A percentile compares a stretch with the other conserved stretches of the same genome.
These are phyloP conservation scores for Pachyuromys duprasi DNA, from an alignment of 2,797 vertebrate genomes.

Conservation along the genomic window DNA sequence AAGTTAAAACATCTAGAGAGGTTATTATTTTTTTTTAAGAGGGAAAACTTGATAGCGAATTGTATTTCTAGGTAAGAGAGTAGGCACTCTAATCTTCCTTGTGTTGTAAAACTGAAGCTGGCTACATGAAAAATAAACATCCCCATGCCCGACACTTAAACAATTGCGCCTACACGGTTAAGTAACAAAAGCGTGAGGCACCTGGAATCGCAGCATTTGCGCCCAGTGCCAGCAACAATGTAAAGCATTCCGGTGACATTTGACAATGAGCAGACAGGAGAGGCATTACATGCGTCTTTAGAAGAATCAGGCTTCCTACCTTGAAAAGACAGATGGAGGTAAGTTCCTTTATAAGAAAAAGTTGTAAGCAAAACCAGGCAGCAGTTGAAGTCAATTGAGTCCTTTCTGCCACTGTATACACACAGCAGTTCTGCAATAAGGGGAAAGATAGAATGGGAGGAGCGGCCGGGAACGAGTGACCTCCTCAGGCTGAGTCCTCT, in stretches of 20 bases:
- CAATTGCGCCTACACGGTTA: slow-evolving; percentile 83
- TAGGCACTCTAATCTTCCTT: slow-evolving; percentile 77
- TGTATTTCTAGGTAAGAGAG: slow-evolving; percentile 77
- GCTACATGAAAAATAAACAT: slow-evolving; percentile 82
- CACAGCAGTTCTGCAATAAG: slow-evolving; percentile 90
- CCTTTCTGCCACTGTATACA: slow-evolving; percentile 91
- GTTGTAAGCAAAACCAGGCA: slow-evolving; percentile 88
- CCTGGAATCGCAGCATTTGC: slow-evolving; percentile 85
- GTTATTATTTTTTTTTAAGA: slow-evolving; percentile 76
- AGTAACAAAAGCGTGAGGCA: slow-evolving; percentile 86
- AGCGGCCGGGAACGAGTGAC: slow-evolving; percentile 92
- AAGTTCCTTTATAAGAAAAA: slow-evolving; percentile 89
- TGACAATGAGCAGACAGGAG: slow-evolving; percentile 87
- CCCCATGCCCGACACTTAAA: slow-evolving; percentile 83
- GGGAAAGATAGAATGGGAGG: slow-evolving; percentile 89
- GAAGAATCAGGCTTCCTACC: slow-evolving; percentile 94
- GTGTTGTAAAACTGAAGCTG: slow-evolving; percentile 75
- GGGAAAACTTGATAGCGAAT: slow-evolving; percentile 79
- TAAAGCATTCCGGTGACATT: slow-evolving; percentile 86
- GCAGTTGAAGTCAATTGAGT: slow-evolving; percentile 91
- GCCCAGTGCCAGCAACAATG: slow-evolving; percentile 85
- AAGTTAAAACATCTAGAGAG: slow-evolving; percentile 73
- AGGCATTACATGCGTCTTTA: slow-evolving; percentile 86
- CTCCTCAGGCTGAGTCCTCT: slow-evolving; percentile 94
- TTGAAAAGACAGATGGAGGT: slow-evolving; percentile 90